Evolutionary conservation across 1,140 invertebrate species (phyloP), one percentile per base, ranked within the genome.

Genomic region (Cryptotermes secundus): DNA sequence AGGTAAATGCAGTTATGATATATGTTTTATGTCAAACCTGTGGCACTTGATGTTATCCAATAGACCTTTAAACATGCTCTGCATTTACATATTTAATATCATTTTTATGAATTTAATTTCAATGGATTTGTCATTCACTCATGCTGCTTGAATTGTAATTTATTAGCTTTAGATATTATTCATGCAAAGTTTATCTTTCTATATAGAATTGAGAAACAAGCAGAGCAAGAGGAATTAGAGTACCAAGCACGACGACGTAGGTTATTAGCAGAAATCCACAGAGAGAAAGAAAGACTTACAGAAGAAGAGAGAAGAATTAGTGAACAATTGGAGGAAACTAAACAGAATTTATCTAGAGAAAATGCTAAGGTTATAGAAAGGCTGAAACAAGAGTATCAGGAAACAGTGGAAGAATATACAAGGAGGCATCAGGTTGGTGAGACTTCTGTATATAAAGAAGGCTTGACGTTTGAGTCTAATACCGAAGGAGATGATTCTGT

Each of bases 171-270:
- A 14, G 38, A 42, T 42, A 14, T 9, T 42, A 14, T 19, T 3
- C 22, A 19, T 16, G 45, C 45, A 49, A 22, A 19, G 16, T 49
- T 49, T 49, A 49, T 34, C 45, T 35, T 0, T 49, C 31, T 72
- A 34, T 79, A 22, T 65, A 91, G 90, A 72, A 90, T 92, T n/a
- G 91, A 93, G 86, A 89, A 91, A 22, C 89, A 92, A 86, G 87
- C 92, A n/a, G 90, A 90, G 86, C 89, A 91, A 79, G 90, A 92
- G 85, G 91, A 92, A 85, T 89, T 90, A 84, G 87, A 88, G 22
- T 92, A 91, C 84, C 90, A 92, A 83, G 92, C 93, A 81, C 90
- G 92, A 87, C 88, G 90, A 34, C 89, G 89, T 82, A 88, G 91
- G 79, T 85, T 93, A 7, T 86, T 90, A n/a, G 88, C 88, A 34